Evolutionary conservation across 2,113 vertebrate species (phyloP).

Genomic region (Pedionomus torquatus): DNA sequence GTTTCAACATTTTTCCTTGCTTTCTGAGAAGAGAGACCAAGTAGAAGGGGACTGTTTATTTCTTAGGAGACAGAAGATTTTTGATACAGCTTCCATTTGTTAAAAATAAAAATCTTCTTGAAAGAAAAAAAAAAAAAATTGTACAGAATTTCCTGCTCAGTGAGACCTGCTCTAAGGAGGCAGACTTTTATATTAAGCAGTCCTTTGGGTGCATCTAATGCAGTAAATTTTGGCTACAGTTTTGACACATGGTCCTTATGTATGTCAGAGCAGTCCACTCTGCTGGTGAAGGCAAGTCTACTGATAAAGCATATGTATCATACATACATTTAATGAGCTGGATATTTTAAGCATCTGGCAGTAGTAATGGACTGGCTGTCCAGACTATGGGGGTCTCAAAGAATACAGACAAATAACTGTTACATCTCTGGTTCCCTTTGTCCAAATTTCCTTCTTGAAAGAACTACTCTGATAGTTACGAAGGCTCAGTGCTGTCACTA

Average conservation of each 20-base stretch:
- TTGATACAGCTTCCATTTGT: not conserved
- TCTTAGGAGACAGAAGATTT: not conserved
- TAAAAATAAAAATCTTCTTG: not conserved
- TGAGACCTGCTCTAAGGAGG: not conserved
- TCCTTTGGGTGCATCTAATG: not conserved
- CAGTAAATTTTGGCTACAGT: not conserved
- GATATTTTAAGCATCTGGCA: not conserved
- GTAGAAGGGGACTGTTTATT: not conserved
- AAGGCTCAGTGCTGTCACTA: not conserved
- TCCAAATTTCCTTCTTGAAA: not conserved
- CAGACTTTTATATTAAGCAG: not conserved
- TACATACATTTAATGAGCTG: not conserved
- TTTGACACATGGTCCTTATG: not conserved
- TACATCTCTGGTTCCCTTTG: not conserved
- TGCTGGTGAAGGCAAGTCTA: not conserved
- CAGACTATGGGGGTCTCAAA: not conserved
- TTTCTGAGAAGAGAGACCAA: not conserved
- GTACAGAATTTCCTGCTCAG: not conserved
- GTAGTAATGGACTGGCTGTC: not conserved
- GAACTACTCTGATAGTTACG: not conserved
- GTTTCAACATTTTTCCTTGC: not conserved
- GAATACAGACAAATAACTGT: not conserved
- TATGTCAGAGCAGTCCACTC: not conserved
- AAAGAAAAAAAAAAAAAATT: not conserved
- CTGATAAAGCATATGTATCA: not conserved